Evolutionary conservation across 2,797 vertebrate species (phyloP).

Genomic region (Borostomias antarcticus): DNA sequence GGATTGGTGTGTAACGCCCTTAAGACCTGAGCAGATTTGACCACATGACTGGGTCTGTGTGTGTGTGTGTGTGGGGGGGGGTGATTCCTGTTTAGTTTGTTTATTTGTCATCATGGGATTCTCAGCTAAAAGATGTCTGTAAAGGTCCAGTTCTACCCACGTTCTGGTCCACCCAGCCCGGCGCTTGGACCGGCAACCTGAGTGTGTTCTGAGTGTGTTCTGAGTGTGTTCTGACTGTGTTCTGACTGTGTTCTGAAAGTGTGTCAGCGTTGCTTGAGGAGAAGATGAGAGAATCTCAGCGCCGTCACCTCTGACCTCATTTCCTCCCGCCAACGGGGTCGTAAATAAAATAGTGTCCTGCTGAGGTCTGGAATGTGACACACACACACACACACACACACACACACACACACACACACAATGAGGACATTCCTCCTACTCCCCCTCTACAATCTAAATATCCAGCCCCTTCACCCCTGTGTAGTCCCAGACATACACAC

Average conservation of each 20-base stretch:
- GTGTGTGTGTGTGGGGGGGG: conserved; percentile 3
- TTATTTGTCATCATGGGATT: not conserved
- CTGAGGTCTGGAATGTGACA: conserved; percentile 63
- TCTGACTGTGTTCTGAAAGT: not conserved
- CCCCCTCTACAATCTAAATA: conserved; percentile 28
- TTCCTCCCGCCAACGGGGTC: conserved; percentile 53
- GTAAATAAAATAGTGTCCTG: conserved; percentile 64
- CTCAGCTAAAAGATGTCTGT: not conserved
- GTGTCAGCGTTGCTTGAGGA: not conserved
- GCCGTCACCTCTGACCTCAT: conserved; percentile 63
- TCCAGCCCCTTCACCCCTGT: conserved; percentile 26
- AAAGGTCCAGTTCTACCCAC: not conserved
- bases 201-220: not conserved
- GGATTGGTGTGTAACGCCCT: conserved; percentile 3
- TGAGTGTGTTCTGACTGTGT: not conserved
- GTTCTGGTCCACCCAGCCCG: too few relatives aligned
- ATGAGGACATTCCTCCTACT: conserved; percentile 58
- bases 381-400: conserved; percentile 25
- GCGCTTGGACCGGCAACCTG: too few relatives aligned
- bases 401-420: conserved; percentile 38
- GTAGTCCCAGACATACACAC: conserved; percentile 1
- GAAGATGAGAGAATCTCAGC: conserved; percentile 5
- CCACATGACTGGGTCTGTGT: conserved; percentile 11
- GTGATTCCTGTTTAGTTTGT: too few relatives aligned
- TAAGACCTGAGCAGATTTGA: not conserved